A percentile compares a stretch with the other conserved stretches of the same genome.
Conservation (phyloP, 2,797 vertebrate species). For the Sebastes variabilis region DNA sequence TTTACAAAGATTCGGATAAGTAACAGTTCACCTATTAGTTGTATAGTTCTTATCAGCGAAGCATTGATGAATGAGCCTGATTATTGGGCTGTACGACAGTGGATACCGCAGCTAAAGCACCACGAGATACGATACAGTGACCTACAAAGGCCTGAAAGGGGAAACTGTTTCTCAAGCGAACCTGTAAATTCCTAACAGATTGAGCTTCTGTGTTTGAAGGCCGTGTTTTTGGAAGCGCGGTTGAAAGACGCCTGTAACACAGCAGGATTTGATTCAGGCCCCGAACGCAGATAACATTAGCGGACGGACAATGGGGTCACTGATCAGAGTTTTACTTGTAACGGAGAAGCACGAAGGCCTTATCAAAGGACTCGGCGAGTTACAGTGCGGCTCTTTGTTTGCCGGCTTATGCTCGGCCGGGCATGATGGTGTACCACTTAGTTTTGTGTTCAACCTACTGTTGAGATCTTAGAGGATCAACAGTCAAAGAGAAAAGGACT, state of each 20-base stretch:
- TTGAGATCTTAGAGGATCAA: conserved; percentile 31
- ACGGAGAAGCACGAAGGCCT: conserved; percentile 56
- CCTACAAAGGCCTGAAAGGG: conserved; percentile 19
- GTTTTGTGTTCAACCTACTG: conserved; percentile 8
- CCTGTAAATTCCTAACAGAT: conserved; percentile 62
- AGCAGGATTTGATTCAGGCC: conserved; percentile 66
- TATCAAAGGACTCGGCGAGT: conserved; percentile 37
- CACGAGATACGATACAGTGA: conserved; percentile 14
- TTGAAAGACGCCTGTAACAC: conserved; percentile 65
- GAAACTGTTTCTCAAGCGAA: conserved; percentile 42
- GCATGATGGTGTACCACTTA: conserved; percentile 37
- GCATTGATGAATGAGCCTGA: not conserved
- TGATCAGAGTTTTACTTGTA: conserved; percentile 68
- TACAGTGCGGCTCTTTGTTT: conserved; percentile 55
- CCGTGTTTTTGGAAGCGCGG: conserved; percentile 47
- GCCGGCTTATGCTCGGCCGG: conserved; percentile 39
- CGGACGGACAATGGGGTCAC: conserved; percentile 65
- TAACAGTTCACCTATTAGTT: not conserved
- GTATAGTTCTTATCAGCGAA: not conserved
- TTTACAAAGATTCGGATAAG: not conserved
- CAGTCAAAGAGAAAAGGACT: conserved; percentile 2
- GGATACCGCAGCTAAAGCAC: not conserved
- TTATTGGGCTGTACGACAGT: not conserved
- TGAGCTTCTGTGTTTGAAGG: conserved; percentile 51
- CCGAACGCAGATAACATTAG: conserved; percentile 64